These are phyloP conservation scores for Saccopteryx leptura DNA, from an alignment of 2,113 vertebrate species.

Conservation along the genomic window DNA sequence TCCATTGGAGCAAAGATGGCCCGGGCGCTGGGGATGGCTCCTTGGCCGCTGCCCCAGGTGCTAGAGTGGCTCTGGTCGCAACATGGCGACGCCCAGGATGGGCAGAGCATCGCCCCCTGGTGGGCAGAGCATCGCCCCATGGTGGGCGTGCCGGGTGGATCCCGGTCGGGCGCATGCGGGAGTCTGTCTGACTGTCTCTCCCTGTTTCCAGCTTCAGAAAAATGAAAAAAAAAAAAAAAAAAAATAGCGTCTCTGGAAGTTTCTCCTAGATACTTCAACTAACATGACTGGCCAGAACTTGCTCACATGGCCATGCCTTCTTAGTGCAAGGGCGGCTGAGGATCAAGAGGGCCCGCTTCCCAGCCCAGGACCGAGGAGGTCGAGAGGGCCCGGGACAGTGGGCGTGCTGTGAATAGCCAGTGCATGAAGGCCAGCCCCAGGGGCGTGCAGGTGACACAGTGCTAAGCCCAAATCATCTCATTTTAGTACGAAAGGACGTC, in stretches of 20 bases:
- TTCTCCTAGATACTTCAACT: not conserved
- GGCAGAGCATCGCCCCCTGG: too few relatives aligned
- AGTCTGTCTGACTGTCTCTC: too few relatives aligned
- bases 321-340: not conserved
- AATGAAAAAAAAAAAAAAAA: too few relatives aligned
- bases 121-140: too few relatives aligned
- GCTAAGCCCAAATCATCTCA: not conserved
- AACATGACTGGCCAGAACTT: not conserved
- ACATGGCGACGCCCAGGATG: too few relatives aligned
- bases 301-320: not conserved
- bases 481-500: not conserved
- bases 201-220: too few relatives aligned
- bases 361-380: not conserved
- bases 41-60: too few relatives aligned
- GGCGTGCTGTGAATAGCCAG: not conserved
- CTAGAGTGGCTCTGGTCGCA: too few relatives aligned
- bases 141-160: too few relatives aligned
- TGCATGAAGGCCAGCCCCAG: not conserved
- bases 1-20: too few relatives aligned
- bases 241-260: not conserved
- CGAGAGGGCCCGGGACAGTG: not conserved
- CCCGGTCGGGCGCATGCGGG: too few relatives aligned
- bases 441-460: not conserved
- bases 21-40: too few relatives aligned
- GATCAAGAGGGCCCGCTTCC: not conserved